Base-by-base conservation (phyloP, 2,888 invertebrate genomes). In the Morinoia aosen region DNA sequence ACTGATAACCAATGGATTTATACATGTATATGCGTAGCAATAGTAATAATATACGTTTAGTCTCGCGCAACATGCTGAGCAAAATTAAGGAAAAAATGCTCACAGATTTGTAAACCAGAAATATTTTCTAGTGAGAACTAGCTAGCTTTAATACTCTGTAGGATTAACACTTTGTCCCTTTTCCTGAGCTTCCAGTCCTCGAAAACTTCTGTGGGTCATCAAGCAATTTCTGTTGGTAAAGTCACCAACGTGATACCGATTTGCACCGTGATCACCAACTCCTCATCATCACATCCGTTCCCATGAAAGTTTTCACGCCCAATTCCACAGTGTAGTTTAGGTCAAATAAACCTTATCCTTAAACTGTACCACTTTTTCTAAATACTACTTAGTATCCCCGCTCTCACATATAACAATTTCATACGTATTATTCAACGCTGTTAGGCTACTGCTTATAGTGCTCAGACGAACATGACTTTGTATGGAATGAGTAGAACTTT, bases 11-110 rank as follows among this genome's bases (percentile, higher is more conserved):
- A 48, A 95, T 95, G 16, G 33, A 95, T 61, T 58, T 95, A 95
- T 95, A 61, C 33, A 95, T 61, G 58, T 95, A 95, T 95, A 95
- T 64, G 40, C 40, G 61, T 95, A 95, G 61, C 61, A 95, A 48
- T 58, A 48, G 61, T 39, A 61, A 58, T 39, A n/a, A 40, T 39
- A 61, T 95, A 61, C 61, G 33, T 95, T 48, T 95, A 40, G 48
- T 76, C 76, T 76, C 25, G 19, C 19, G 33, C 76, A 76, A 33
- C 76, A 76, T 10, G 33, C 25, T 76, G 76, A 76, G 76, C 76
- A 16, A 76, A 76, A 76, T 76, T 76, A 76, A 76, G 76, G 76
- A 76, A 76, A 76, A 76, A 76, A 76, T 76, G 76, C 76, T 76
- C 76, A 76, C 25, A 10, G 19, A 76, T 76, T 76, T 76, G 76